Base-by-base conservation (phyloP, 2,113 vertebrate species). In the Sisor rabdophorus region DNA sequence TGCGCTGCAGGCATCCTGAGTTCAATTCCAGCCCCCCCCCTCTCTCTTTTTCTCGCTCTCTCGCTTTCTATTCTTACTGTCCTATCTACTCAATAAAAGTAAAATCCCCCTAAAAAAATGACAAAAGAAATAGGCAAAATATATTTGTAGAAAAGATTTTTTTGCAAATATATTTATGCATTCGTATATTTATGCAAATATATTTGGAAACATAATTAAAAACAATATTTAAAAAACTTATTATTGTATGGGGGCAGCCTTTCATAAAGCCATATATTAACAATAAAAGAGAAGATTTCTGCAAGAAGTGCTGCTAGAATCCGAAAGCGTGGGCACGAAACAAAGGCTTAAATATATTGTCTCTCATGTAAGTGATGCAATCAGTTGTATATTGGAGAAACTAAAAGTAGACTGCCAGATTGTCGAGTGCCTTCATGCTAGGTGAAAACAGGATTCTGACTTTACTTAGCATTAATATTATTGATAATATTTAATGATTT, bases 361-460 rank as follows among this genome's bases (percentile, higher is more conserved):
- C 26, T 70, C 53, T 71, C 19, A 13, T 71, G 50, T 55, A 53
- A 55, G 69, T 71, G 69, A 71, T 55, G 69, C 69, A 71, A 71
- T 71, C 69, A 55, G 52, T 30, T 55, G 52, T 71, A 71, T 55
- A 71, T 55, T 22, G 19, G 52, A 71, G 69, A 71, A 55, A 71
- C 52, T 22, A 71, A 54, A 40, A 22, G 30, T 55, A 54, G 19
- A 70, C 16, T 70, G 50, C 1, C 26, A 53, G 68, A 71, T 54
- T 52, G 48, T 30, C 16, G 30, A 70, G 26, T 16, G 52, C 47
- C 24, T 52, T 69, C 47, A 52, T 30, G 16, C 24, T 16, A 20
- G 5, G 8, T 1, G 16, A 52, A 69, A 12, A 52, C 28, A 28
- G 16, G 17, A 20, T 20, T 50, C 47, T 2, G 19, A 10, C 10